Conservation (phyloP, 2,888 invertebrate species). For the Polydrusus tereticollis region DNA sequence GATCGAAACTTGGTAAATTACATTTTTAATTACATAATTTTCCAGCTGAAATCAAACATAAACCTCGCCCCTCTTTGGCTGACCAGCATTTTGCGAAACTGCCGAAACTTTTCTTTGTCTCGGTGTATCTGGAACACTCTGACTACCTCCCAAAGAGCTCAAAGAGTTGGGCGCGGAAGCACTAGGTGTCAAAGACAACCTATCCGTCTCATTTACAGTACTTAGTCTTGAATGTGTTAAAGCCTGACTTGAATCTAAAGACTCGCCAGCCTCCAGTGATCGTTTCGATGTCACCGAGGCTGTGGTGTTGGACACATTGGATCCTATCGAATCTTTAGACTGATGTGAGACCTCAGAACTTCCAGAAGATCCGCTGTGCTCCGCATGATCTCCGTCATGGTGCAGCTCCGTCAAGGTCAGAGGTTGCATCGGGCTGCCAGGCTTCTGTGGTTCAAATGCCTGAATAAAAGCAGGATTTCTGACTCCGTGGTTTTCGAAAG, state of each 20-base stretch:
- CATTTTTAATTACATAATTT: neutral
- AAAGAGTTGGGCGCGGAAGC: slow-evolving; percentile 57
- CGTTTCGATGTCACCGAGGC: slow-evolving; percentile 59
- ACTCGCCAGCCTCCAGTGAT: slow-evolving; percentile 29
- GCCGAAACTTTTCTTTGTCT: slow-evolving; percentile 67
- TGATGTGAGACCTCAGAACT: slow-evolving; percentile 61
- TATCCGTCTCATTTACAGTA: slow-evolving; percentile 45
- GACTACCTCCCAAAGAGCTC: slow-evolving; percentile 50
- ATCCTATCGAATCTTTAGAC: slow-evolving; percentile 63
- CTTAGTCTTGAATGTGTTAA: neutral
- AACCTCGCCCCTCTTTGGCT: slow-evolving; percentile 70
- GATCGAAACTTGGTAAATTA: no score
- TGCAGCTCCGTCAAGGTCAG: slow-evolving; percentile 57
- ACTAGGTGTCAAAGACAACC: slow-evolving; percentile 50
- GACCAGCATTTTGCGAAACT: slow-evolving; percentile 65
- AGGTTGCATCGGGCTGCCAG: slow-evolving; percentile 46
- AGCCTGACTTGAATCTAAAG: neutral
- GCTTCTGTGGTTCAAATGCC: slow-evolving; percentile 55
- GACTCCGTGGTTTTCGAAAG: slow-evolving; percentile 47
- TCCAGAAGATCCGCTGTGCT: slow-evolving; percentile 62
- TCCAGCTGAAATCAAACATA: slow-evolving; percentile 67
- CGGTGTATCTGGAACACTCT: slow-evolving; percentile 46
- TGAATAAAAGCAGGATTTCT: slow-evolving; percentile 57
- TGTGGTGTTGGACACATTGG: slow-evolving; percentile 63
- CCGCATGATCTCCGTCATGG: slow-evolving; percentile 50